Conservation (phyloP, 2,888 invertebrate genomes). For the Coleophora deauratella region DNA sequence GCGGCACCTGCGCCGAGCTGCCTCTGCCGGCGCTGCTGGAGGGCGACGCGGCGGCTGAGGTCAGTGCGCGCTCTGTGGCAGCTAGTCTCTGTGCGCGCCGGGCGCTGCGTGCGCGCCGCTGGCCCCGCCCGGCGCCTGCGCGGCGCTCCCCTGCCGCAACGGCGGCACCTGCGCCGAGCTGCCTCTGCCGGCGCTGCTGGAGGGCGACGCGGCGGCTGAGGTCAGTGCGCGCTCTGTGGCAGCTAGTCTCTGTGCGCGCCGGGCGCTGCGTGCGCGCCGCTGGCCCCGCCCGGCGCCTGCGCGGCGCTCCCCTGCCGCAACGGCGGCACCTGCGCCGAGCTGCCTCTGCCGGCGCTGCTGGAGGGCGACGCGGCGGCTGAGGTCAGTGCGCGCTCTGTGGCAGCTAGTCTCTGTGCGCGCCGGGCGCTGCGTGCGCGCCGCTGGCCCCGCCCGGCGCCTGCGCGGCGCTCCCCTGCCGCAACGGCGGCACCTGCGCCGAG, state of each 20-base stretch:
- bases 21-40: conserved; percentile 78
- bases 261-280: conserved; percentile 35
- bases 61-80: conserved; percentile 47
- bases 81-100: conserved; percentile 45
- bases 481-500: conserved; percentile 77
- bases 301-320: conserved; percentile 52
- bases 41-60: conserved; percentile 46
- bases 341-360: conserved; percentile 23
- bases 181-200: conserved; percentile 78
- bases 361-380: conserved; percentile 32
- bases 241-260: conserved; percentile 46
- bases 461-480: conserved; percentile 50
- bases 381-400: too few species aligned
- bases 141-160: conserved; percentile 81
- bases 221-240: conserved; percentile 49
- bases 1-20: conserved; percentile 84
- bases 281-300: conserved; percentile 48
- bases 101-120: conserved; percentile 38
- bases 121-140: conserved; percentile 47
- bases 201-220: conserved; percentile 45
- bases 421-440: conserved; percentile 34
- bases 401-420: conserved; percentile 47
- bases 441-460: conserved; percentile 48
- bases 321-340: conserved; percentile 77
- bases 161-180: conserved; percentile 86